phyloP scores from a whole-genome alignment of 2,797 vertebrate species.

The Anguilla marmorata region DNA sequence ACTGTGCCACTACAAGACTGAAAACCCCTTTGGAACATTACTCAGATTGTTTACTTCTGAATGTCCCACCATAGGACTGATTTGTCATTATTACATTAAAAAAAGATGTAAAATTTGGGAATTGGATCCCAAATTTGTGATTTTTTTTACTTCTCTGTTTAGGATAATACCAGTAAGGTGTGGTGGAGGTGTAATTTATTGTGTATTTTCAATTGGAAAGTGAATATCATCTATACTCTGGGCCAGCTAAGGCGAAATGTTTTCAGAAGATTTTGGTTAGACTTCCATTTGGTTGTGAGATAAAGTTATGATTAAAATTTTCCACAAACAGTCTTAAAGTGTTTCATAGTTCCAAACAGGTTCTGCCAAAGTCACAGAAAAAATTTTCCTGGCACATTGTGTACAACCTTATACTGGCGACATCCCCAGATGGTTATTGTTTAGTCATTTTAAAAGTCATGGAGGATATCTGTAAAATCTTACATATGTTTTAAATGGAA shows the following conservation, averaged over 20 bases:
- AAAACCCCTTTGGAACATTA: background rate
- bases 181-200: background rate
- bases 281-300: background rate
- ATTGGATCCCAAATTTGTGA: background rate
- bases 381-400: background rate
- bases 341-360: background rate
- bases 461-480: no score
- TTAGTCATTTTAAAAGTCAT: background rate
- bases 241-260: background rate
- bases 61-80: background rate
- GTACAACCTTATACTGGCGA: background rate
- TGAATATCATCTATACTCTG: background rate
- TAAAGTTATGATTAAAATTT: background rate
- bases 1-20: background rate
- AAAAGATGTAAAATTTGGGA: background rate
- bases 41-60: background rate
- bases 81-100: conserved; percentile 14
- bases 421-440: background rate
- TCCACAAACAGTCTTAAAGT: background rate
- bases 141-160: background rate
- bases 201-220: background rate
- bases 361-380: background rate
- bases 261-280: background rate
- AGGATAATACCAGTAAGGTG: background rate
- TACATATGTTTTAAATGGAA: no score